Evolutionary conservation across 2,888 invertebrate genomes (phyloP).

Genomic region (Nyleta sp.): DNA sequence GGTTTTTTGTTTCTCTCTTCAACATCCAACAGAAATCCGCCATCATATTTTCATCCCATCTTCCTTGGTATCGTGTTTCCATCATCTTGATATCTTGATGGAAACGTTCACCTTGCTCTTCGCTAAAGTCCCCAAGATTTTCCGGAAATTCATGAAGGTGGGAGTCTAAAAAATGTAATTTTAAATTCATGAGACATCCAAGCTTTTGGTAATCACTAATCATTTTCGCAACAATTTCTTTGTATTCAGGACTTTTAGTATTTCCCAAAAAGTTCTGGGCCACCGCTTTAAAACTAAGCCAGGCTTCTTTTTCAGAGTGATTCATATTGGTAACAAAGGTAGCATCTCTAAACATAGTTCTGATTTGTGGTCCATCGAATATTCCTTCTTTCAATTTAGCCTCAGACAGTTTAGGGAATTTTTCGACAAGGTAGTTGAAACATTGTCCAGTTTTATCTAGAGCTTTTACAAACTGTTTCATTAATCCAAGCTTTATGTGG

Average conservation of each 20-base stretch:
- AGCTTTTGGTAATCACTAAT: too few relatives aligned
- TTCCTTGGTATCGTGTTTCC: too few relatives aligned
- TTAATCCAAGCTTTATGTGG: constrained; percentile 38
- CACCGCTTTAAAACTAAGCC: constrained; percentile 47
- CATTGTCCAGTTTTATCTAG: constrained; percentile 10
- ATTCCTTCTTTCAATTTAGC: constrained; percentile 32
- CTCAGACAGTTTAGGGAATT: constrained; percentile 16
- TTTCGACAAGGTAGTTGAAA: not conserved
- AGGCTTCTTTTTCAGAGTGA: constrained; percentile 26
- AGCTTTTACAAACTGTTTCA: constrained; percentile 2
- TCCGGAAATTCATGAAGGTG: constrained; percentile 22
- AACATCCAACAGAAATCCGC: too few relatives aligned
- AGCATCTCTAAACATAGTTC: not conserved
- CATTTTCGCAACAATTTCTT: constrained; percentile 26
- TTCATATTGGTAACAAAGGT: too few relatives aligned
- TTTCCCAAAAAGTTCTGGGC: constrained; percentile 29
- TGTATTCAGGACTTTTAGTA: constrained; percentile 26
- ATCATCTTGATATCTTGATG: too few relatives aligned
- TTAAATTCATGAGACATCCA: too few relatives aligned
- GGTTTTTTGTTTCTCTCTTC: too few relatives aligned
- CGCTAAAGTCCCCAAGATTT: too few relatives aligned
- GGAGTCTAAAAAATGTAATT: constrained; percentile 9
- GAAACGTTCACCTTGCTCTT: too few relatives aligned
- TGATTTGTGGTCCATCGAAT: constrained; percentile 34
- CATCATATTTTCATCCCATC: too few relatives aligned